phyloP scores from a whole-genome alignment of 1,140 invertebrate species.

The Ridgeia piscesae region DNA sequence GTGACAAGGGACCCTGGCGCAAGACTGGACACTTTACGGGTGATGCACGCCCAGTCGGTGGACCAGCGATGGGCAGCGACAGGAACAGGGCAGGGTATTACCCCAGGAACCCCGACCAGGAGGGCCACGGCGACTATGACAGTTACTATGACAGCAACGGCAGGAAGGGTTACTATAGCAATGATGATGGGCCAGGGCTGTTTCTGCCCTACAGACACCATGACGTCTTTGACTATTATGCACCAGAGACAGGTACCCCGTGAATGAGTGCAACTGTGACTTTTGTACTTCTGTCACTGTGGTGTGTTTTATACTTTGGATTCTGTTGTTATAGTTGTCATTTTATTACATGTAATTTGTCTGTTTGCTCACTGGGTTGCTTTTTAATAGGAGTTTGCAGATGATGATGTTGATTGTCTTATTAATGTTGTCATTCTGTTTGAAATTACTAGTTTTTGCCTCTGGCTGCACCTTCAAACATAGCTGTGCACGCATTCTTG shows the following conservation, averaged over 20 bases:
- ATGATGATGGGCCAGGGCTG: background rate
- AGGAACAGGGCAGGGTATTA: background rate
- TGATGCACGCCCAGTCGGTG: background rate
- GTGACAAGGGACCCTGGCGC: background rate
- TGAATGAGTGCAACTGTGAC: background rate
- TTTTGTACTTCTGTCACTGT: background rate
- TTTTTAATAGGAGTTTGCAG: background rate
- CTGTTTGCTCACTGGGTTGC: no score
- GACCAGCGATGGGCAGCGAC: background rate
- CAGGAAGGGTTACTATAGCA: background rate
- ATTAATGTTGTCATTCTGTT: background rate
- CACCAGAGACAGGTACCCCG: background rate
- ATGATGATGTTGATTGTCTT: background rate
- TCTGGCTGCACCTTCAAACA: background rate
- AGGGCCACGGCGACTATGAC: background rate
- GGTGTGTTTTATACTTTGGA: background rate
- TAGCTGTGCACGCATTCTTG: background rate
- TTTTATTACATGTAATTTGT: background rate
- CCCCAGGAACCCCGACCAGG: background rate
- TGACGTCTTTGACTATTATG: background rate
- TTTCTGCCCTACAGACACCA: background rate
- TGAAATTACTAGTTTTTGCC: background rate
- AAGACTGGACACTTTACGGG: background rate
- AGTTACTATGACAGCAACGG: background rate
- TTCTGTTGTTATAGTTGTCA: background rate